These are phyloP conservation scores for Tachyglossus aculeatus DNA, from an alignment of 2,797 vertebrate species.

Conservation along the genomic window DNA sequence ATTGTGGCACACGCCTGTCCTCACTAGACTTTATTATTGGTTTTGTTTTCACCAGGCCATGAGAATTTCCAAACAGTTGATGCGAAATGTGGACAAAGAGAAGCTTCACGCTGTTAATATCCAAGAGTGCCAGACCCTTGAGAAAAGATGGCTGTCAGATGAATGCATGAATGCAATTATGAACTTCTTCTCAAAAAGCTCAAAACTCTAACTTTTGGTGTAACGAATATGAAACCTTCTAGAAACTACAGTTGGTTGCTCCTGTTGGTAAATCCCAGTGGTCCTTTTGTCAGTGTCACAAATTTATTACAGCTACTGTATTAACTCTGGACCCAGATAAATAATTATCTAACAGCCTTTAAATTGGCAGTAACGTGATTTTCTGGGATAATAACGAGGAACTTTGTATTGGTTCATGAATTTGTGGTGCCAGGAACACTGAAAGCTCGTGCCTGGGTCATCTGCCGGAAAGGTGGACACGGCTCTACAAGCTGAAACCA, in stretches of 20 bases:
- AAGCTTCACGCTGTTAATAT: slow-evolving; percentile 80
- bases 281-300: neutral
- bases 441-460: neutral
- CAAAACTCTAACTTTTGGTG: slow-evolving; percentile 76
- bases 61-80: slow-evolving; percentile 84
- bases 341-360: neutral
- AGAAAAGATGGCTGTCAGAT: slow-evolving; percentile 82
- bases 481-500: slow-evolving; percentile 39
- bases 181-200: slow-evolving; percentile 84
- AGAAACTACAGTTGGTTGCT: neutral
- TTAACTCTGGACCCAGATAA: neutral
- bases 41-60: slow-evolving; percentile 73
- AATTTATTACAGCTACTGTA: neutral
- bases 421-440: slow-evolving; percentile 51
- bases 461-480: slow-evolving; percentile 22
- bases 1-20: no score
- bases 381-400: neutral
- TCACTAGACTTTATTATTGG: neutral
- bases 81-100: slow-evolving; percentile 80
- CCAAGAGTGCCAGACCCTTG: slow-evolving; percentile 79
- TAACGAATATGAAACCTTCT: neutral
- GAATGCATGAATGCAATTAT: slow-evolving; percentile 83
- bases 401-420: slow-evolving; percentile 46
- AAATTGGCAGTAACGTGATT: neutral
- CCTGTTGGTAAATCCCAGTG: neutral